Conservation (phyloP, 2,113 vertebrate genomes). For the Microtus ochrogaster region DNA sequence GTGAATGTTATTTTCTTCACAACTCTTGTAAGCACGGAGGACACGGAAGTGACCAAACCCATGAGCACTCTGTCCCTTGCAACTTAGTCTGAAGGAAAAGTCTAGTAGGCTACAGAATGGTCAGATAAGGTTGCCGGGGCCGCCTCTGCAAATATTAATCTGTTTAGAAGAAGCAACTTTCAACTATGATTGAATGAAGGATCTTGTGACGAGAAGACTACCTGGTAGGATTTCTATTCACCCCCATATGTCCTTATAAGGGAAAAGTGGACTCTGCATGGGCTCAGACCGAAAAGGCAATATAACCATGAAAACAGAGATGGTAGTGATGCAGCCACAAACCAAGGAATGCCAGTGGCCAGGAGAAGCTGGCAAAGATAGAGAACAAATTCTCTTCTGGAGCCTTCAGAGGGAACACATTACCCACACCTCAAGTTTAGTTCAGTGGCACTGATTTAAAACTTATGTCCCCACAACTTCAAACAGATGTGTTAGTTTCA, state of each 20-base stretch:
- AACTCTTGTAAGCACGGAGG: neutral
- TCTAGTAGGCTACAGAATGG: neutral
- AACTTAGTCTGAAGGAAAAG: neutral
- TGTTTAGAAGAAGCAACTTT: neutral
- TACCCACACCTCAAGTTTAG: neutral
- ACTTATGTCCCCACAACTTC: neutral
- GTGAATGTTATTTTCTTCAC: neutral
- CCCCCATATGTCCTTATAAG: neutral
- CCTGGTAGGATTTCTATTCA: neutral
- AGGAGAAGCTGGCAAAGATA: neutral
- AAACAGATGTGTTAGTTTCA: neutral
- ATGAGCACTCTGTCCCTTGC: neutral
- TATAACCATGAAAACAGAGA: neutral
- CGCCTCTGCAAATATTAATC: neutral
- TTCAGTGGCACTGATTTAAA: neutral
- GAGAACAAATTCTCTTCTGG: neutral
- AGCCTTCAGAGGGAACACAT: neutral
- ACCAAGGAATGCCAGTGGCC: neutral
- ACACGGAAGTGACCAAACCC: neutral
- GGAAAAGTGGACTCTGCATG: neutral
- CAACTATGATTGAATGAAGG: neutral
- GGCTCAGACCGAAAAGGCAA: neutral
- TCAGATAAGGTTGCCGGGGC: neutral
- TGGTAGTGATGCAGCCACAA: neutral
- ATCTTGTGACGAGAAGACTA: neutral